Evolutionary conservation across 2,797 vertebrate genomes (phyloP), one percentile per base, ranked within the genome.

Genomic region (Hypotaenidia okinawae): DNA sequence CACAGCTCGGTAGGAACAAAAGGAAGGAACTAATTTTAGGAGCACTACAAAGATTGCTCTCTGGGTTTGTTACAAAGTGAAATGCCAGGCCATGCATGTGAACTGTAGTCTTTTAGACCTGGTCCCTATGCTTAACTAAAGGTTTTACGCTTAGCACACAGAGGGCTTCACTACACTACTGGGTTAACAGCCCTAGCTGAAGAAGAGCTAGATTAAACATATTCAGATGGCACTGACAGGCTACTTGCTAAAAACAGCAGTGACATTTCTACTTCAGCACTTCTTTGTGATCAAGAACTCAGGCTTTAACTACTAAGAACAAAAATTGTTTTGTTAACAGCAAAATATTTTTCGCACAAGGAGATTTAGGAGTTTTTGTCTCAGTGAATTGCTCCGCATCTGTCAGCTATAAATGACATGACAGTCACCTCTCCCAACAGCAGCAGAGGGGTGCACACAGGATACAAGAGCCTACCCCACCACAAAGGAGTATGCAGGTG

Each of bases 321-420:
- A 68, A 24, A 13, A 81, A 90, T 24, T 28, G 19, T 58, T 45
- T 16, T 27, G 11, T 39, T 43, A 68, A 59, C 45, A 39, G 58
- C 66, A 72, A 67, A 30, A 1, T 37, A 37, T 25, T 92, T 84
- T 59, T 55, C 43, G 55, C 84, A 61, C 4, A 13, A 28, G 28
- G 24, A 76, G 23, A 45, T 61, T 8, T 72, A 54, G 24, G 32
- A 28, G 16, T 2, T 69, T 41, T 35, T 61, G 23, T 13, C 35
- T 57, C 4, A 0, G 16, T 13, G 39, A 77, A 18, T 23, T 3
- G 12, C 37, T 49, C 61, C 28, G 57, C 51, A 49, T 25, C 41
- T 30, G 16, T 33, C 35, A 75, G 25, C 43, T 61, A 35, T n/a
- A 32, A 28, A 19, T 0, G 3, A 27, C 2, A 22, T 0, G 1